These are phyloP conservation scores for Eulemur mongoz DNA, from an alignment of 2,797 vertebrate species.

Conservation along the genomic window DNA sequence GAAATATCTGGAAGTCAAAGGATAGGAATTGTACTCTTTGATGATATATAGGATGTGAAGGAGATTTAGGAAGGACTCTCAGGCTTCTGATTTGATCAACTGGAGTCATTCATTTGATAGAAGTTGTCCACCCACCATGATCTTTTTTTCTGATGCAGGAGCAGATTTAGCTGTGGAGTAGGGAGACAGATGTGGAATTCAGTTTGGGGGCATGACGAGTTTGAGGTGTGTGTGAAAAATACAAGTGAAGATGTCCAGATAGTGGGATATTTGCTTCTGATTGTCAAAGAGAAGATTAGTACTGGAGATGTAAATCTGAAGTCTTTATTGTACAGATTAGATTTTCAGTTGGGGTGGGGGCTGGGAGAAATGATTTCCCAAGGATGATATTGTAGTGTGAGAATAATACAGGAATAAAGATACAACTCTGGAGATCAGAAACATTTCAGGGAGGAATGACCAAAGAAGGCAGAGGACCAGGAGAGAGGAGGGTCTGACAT, in stretches of 20 bases:
- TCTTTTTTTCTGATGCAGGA: background rate
- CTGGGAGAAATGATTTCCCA: background rate
- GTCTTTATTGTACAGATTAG: background rate
- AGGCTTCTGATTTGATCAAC: background rate
- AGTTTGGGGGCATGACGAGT: background rate
- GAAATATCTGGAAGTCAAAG: background rate
- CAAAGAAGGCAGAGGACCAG: background rate
- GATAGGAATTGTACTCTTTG: background rate
- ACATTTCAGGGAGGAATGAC: background rate
- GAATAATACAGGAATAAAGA: background rate
- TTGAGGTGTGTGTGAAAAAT: background rate
- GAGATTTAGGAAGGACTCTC: background rate
- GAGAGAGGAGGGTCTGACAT: background rate
- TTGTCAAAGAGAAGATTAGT: background rate
- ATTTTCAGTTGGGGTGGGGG: background rate
- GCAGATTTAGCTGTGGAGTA: background rate
- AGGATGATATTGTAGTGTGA: background rate
- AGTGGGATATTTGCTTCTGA: background rate
- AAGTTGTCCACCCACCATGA: background rate
- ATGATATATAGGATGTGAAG: background rate
- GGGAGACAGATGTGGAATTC: background rate
- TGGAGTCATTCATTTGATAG: background rate
- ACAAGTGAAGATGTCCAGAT: background rate
- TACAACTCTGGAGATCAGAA: background rate
- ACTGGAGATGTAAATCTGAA: background rate